Base-by-base conservation (phyloP, 2,113 vertebrate species). In the Cynocephalus volans region DNA sequence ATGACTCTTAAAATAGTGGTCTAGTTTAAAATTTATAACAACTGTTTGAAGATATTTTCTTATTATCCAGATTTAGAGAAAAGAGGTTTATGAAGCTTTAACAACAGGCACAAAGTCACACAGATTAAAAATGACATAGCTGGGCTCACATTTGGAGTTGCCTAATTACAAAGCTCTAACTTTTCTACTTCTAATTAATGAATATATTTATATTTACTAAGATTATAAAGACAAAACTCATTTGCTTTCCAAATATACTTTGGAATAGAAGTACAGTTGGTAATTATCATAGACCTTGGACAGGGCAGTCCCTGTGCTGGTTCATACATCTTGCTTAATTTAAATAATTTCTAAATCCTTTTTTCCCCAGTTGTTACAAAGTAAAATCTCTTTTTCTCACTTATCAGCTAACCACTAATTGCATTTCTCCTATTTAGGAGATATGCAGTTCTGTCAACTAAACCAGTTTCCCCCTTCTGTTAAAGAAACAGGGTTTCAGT, bases 321-420 rank as follows among this genome's bases (percentile, higher is more conserved):
- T 82, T 87, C 45, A 6, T 76, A 67, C 0, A 26, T 93, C 11
- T 77, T 95, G 70, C 31, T 33, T 90, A 96, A 93, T 93, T 97
- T 94, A 92, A 96, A 88, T 76, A 88, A 60, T 84, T 84, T 84
- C 60, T 31, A 81, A 77, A 15, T 41, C 23, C 12, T 31, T 60
- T 24, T 3, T 14, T 45, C 56, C 3, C 48, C 13, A 81, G 64
- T 72, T 96, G 48, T 69, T 96, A 62, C 52, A 88, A 58, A 62
- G 45, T 69, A 88, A 92, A 96, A 58, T 56, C 41, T 81, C 67
- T 79, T 15, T 75, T 93, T 95, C 36, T 58, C 31, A 92, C 36
- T 26, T 95, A 64, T 88, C 72, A 95, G 76, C n/a, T 88, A 96
- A 92, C 72, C 69, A 93, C 77, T 97, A 97, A 97, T 84, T 98